A percentile compares a stretch with the other conserved stretches of the same genome.
These are phyloP conservation scores for Daptonema setosum DNA, from an alignment of 2,888 invertebrate species.

Conservation along the genomic window DNA sequence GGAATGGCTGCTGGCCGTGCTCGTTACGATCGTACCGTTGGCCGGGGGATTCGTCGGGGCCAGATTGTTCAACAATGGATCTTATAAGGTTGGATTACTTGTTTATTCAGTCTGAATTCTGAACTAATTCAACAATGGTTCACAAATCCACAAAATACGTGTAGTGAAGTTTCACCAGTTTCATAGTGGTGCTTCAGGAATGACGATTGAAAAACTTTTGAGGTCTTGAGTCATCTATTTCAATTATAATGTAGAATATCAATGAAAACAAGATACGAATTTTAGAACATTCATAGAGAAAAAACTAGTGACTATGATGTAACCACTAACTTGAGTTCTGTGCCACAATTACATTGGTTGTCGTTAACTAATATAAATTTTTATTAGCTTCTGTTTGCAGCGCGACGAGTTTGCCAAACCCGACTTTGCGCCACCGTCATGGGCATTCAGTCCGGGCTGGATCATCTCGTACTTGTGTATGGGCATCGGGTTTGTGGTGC, in stretches of 20 bases:
- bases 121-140: background rate
- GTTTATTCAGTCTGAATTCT: too few relatives aligned
- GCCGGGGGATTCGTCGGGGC: constrained; percentile 4
- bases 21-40: background rate
- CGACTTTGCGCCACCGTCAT: constrained; percentile 2
- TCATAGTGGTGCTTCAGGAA: background rate
- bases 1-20: background rate
- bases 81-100: background rate
- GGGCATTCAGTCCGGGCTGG: constrained; percentile 4
- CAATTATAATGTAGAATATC: too few relatives aligned
- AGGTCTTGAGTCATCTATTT: too few relatives aligned
- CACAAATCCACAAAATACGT: too few relatives aligned
- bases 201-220: too few relatives aligned
- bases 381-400: background rate
- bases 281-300: too few relatives aligned
- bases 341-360: too few relatives aligned
- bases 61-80: background rate
- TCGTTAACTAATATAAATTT: background rate
- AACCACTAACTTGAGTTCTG: too few relatives aligned
- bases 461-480: constrained; percentile 2
- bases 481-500: constrained; percentile 4
- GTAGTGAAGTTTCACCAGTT: background rate
- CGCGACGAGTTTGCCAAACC: constrained; percentile 1
- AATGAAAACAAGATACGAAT: too few relatives aligned
- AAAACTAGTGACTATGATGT: too few relatives aligned